phyloP scores from a whole-genome alignment of 2,797 vertebrate genomes.

The Chloroceryle inda region DNA sequence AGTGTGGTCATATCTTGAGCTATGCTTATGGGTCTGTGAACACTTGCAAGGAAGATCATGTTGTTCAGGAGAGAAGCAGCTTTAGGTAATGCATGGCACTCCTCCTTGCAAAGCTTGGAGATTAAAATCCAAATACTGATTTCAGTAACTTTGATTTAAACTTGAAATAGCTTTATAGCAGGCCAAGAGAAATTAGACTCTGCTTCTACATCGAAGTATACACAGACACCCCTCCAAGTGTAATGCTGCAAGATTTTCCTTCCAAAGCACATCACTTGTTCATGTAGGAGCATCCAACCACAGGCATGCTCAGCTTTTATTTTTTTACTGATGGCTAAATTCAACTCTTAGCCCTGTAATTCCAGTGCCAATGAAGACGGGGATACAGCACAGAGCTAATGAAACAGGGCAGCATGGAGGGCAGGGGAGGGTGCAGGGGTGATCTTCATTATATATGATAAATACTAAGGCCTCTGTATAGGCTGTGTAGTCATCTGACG shows the following conservation, averaged over 20 bases:
- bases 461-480: not conserved
- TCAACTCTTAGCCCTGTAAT: not conserved
- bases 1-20: not conserved
- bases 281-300: not conserved
- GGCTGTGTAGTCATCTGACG: not conserved
- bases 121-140: not conserved
- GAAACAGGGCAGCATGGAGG: not conserved
- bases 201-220: not conserved
- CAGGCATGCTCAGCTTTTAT: fast-evolving
- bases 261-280: not conserved
- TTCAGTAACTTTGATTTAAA: not conserved
- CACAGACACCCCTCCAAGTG: not conserved
- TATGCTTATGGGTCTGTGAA: not conserved
- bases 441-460: not conserved
- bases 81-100: not conserved
- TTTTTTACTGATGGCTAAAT: not conserved
- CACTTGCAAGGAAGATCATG: not conserved
- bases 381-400: not conserved
- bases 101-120: not conserved
- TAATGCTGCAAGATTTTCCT: not conserved
- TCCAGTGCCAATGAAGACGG: not conserved
- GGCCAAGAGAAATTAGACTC: not conserved
- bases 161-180: not conserved
- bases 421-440: not conserved
- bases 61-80: not conserved